A percentile compares a stretch with the other conserved stretches of the same genome.
phyloP scores from a whole-genome alignment of 2,113 vertebrate genomes.

The Amazona vittata region DNA sequence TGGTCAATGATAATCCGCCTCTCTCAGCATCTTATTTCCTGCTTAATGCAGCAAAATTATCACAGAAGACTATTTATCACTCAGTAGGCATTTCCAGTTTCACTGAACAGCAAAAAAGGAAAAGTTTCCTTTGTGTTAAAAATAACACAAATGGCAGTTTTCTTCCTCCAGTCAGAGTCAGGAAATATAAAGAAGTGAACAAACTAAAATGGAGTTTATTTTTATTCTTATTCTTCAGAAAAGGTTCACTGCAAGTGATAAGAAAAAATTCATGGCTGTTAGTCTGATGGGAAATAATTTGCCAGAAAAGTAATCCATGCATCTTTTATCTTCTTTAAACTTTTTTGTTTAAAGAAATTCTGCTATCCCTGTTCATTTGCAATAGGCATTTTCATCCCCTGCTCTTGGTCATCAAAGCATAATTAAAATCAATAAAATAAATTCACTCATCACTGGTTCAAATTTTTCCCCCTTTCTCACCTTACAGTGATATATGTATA shows the following conservation, averaged over 20 bases:
- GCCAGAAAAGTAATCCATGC: neutral
- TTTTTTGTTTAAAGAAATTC: neutral
- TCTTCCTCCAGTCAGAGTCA: neutral
- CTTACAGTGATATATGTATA: neutral
- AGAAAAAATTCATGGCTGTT: neutral
- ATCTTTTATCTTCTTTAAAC: neutral
- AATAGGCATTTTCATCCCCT: neutral
- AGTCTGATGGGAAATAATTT: neutral
- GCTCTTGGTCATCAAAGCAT: neutral
- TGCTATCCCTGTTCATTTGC: neutral
- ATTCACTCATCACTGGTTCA: neutral
- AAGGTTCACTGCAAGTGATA: neutral
- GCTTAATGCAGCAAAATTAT: slow-evolving; percentile 19
- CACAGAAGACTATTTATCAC: slow-evolving; percentile 21
- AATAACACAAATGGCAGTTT: neutral
- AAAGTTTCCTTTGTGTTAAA: neutral
- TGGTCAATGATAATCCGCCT: neutral
- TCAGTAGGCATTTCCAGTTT: slow-evolving; percentile 30
- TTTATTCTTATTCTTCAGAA: neutral
- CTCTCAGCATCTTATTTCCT: slow-evolving; percentile 42
- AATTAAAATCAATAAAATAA: neutral
- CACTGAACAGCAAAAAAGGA: neutral
- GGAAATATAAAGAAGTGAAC: neutral
- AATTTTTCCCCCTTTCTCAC: neutral
- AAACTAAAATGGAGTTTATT: neutral